Evolutionary conservation across 2,113 vertebrate species (phyloP), one percentile per base, ranked within the genome.

Genomic region (Dinomys branickii): DNA sequence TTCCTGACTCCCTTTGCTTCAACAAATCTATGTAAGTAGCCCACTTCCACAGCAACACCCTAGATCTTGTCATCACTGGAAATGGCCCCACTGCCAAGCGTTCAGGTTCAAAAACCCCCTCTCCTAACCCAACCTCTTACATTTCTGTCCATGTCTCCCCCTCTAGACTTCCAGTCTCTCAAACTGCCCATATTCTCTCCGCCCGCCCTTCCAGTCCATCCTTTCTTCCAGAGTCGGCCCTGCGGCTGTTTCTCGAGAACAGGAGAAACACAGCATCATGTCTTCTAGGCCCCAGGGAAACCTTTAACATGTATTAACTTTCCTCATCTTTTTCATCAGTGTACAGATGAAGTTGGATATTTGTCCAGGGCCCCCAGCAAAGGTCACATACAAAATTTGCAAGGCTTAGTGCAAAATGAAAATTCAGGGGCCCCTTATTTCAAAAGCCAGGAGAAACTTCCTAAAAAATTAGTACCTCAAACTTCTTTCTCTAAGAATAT

Each of bases 1-100:
- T 58, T 88, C 85, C 47, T 87, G 19, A 91, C 89, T 91, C 91
- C 84, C 33, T 97, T 80, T 83, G 54, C 56, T 85, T 71, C 19
- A 20, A 85, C 50, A 52, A 30, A 85, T 71, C 75, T 13, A 80
- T 73, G 78, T 47, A 84, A 94, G 59, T 58, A 80, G 73, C 77
- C 91, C 67, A n/a, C 14, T 44, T 67, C 67, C 33, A 54, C 8
- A 26, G 80, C 52, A 91, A 82, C 65, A 71, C n/a, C 73, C 58
- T 69, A 35, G 59, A 94, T 89, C 59, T 91, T 90, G 87, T 92
- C 95, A 83, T 84, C 54, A 78, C n/a, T 14, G 35, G 47, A 33
- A 89, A 86, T 30, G 47, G 35, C 16, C 52, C 50, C 71, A 22
- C 5, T 35, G 59, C 22, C 52, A 73, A 88, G 28, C 52, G 65